Conservation (phyloP, 2,113 vertebrate genomes). For the Ciconia maguari region DNA sequence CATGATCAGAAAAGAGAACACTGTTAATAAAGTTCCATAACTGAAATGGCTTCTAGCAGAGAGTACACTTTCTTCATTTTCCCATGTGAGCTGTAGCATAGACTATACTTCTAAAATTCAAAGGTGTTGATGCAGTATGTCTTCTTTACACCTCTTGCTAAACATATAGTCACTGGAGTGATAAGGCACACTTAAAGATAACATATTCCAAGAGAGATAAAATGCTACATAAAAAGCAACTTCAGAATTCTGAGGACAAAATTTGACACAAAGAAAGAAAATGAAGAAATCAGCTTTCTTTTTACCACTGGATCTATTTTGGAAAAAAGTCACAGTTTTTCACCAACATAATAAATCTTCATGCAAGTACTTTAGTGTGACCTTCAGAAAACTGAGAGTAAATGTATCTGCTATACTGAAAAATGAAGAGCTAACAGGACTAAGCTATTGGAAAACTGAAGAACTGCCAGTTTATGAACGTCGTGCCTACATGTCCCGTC, state of each 20-base stretch:
- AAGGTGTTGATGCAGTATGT: background rate
- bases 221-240: background rate
- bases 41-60: background rate
- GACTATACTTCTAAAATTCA: background rate
- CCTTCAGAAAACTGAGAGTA: background rate
- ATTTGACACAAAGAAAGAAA: background rate
- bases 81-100: background rate
- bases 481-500: accelerated
- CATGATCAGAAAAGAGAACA: background rate
- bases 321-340: background rate
- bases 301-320: background rate
- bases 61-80: background rate
- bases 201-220: background rate
- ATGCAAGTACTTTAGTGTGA: background rate
- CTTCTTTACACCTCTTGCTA: background rate
- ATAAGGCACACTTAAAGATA: background rate
- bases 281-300: background rate
- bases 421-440: background rate
- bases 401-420: background rate
- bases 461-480: background rate
- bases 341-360: background rate
- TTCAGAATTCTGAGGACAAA: background rate
- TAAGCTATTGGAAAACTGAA: background rate
- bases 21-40: background rate
- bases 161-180: background rate